Evolutionary conservation across 2,888 invertebrate genomes (phyloP).

Genomic region (Drosophila flavopinicola): DNA sequence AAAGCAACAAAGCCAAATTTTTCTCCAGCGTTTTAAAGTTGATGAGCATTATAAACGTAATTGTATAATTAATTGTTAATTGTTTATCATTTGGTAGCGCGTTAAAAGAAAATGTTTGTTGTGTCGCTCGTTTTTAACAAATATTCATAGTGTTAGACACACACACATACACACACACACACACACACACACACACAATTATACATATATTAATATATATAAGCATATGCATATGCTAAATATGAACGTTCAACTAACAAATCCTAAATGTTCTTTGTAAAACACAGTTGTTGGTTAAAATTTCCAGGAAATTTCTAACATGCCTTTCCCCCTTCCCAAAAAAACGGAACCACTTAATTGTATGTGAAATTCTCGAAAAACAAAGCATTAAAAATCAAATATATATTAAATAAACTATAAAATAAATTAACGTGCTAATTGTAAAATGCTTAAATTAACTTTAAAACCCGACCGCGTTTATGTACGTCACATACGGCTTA

Average conservation of each 20-base stretch:
- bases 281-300: constrained; percentile 47
- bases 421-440: constrained; percentile 33
- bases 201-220: constrained; percentile 10
- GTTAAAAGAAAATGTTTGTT: constrained; percentile 45
- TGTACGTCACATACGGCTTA: constrained; percentile 12
- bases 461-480: constrained; percentile 12
- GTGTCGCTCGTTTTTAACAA: constrained; percentile 46
- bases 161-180: constrained; percentile 1
- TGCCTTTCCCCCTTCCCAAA: constrained; percentile 46
- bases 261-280: constrained; percentile 51
- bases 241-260: constrained; percentile 30
- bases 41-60: constrained; percentile 43
- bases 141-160: constrained; percentile 37
- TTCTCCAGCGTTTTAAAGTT: constrained; percentile 43
- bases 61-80: constrained; percentile 68
- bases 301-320: constrained; percentile 65
- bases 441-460: constrained; percentile 23
- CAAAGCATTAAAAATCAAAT: constrained; percentile 47
- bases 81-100: constrained; percentile 57
- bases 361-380: constrained; percentile 30
- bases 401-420: constrained; percentile 23
- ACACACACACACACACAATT: constrained; percentile 2
- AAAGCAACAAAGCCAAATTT: constrained; percentile 64
- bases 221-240: constrained; percentile 25
- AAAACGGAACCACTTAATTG: constrained; percentile 10